Evolutionary conservation across 1,140 invertebrate species (phyloP).

Genomic region (Atta cephalotes): DNA sequence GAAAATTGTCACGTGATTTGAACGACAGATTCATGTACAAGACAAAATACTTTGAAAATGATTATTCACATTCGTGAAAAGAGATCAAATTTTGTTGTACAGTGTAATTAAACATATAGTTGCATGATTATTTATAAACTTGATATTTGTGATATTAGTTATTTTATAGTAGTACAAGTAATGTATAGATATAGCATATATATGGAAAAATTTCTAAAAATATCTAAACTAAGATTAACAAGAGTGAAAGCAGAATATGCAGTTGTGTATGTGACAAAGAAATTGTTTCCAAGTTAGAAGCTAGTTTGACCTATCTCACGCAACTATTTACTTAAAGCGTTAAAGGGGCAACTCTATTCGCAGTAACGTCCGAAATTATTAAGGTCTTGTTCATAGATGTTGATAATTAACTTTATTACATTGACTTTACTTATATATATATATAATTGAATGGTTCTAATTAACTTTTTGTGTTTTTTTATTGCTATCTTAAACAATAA

Average conservation of each 20-base stretch:
- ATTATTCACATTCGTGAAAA: no score
- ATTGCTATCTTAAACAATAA: not conserved
- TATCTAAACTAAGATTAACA: constrained; percentile 2
- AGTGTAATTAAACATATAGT: constrained; percentile 24
- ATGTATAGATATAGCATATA: not conserved
- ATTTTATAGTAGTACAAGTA: not conserved
- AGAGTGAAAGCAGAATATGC: not conserved
- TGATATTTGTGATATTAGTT: constrained; percentile 8
- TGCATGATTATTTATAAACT: not conserved
- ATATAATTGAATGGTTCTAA: not conserved
- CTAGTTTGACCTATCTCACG: constrained; percentile 43
- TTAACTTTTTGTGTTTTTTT: not conserved
- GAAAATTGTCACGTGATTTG: no score
- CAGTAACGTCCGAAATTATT: not conserved
- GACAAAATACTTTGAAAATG: no score
- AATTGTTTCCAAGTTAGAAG: constrained; percentile 27
- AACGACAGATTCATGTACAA: no score
- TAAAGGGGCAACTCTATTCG: constrained; percentile 29
- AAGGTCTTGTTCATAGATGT: not conserved
- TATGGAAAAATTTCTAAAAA: not conserved
- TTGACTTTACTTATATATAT: not conserved
- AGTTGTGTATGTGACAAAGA: not conserved
- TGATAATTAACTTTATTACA: not conserved
- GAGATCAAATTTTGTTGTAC: no score
- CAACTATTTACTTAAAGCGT: constrained; percentile 38